Conservation (phyloP, 2,888 invertebrate genomes). For the Scaptomyza flava region DNA sequence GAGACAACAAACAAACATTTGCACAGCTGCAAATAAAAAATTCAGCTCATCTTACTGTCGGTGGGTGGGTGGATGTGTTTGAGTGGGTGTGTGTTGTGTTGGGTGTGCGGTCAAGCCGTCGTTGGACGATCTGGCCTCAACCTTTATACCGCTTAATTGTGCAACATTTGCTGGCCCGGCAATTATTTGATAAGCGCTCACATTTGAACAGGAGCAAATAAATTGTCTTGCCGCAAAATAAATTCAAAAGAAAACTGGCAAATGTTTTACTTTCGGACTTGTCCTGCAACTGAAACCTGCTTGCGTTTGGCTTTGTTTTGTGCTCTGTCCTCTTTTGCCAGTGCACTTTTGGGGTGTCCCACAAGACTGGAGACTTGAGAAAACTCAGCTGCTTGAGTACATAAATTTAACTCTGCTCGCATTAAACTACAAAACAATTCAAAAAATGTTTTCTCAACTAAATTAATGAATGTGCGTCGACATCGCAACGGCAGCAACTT, state of each 20-base stretch:
- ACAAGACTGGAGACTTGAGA: slow-evolving; percentile 49
- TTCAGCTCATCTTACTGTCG: slow-evolving; percentile 7
- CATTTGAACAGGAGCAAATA: slow-evolving; percentile 67
- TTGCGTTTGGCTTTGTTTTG: slow-evolving; percentile 6
- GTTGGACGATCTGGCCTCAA: slow-evolving; percentile 46
- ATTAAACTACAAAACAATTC: slow-evolving; percentile 73
- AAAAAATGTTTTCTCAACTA: slow-evolving; percentile 68
- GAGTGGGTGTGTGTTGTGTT: slow-evolving; percentile 19
- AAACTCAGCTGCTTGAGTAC: slow-evolving; percentile 64
- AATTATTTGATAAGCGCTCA: slow-evolving; percentile 84
- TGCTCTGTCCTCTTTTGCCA: slow-evolving; percentile 3
- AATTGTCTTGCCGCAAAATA: slow-evolving; percentile 74
- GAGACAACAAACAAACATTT: slow-evolving; percentile 14
- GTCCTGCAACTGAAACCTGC: slow-evolving; percentile 15
- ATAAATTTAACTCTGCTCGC: slow-evolving; percentile 72
- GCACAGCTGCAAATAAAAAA: slow-evolving; percentile 12
- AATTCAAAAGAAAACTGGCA: slow-evolving; percentile 69
- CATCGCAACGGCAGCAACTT: slow-evolving; percentile 14
- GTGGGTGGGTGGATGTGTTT: neutral
- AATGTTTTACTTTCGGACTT: slow-evolving; percentile 52
- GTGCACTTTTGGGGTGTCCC: slow-evolving; percentile 39
- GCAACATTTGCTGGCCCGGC: slow-evolving; percentile 80
- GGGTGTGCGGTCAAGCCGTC: slow-evolving; percentile 65
- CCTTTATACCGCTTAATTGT: slow-evolving; percentile 81
- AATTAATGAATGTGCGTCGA: slow-evolving; percentile 75